Base-by-base conservation (phyloP, 2,888 invertebrate genomes). In the Calephelis perditalis region DNA sequence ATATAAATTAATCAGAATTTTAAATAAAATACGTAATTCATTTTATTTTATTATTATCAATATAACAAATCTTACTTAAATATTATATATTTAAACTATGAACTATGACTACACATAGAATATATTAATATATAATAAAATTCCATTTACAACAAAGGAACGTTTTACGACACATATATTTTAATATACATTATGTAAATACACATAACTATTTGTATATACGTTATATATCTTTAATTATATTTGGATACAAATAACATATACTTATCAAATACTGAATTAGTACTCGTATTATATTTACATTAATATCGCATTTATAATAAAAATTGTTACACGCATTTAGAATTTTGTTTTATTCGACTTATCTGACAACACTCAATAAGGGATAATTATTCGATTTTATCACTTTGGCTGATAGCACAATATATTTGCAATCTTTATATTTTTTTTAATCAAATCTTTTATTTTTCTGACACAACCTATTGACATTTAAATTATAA, bases 81-180 rank as follows among this genome's bases (percentile, higher is more conserved):
- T 79, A 78, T 76, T 72, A 74, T 73, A 73, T 70, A 26, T 35
- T 52, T 52, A 73, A 73, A 67, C 46, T 40, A 61, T 67, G 67
- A 70, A 65, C 79, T 82, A 81, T 76, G 62, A 70, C 82, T 85
- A 83, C 78, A 81, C 79, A 77, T 79, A 79, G 71, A 79, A 67
- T 68, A 64, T 60, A 62, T 61, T 63, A 76, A 73, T 78, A 78
- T 73, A 75, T 70, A 82, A 82, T 83, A 85, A 77, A 82, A 86
- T 81, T 78, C 72, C 76, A 77, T 79, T 76, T 74, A 78, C 77
- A 81, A 81, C 79, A 84, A 82, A 87, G 84, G 81, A 88, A 88
- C 81, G 79, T 81, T 81, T 65, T 76, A 86, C 86, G 77, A 87
- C 86, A 89, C 76, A 77, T 73, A 49, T 49, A 79, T 72, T 73